Base-by-base conservation (phyloP, 2,113 vertebrate genomes). In the Elephas maximus region DNA sequence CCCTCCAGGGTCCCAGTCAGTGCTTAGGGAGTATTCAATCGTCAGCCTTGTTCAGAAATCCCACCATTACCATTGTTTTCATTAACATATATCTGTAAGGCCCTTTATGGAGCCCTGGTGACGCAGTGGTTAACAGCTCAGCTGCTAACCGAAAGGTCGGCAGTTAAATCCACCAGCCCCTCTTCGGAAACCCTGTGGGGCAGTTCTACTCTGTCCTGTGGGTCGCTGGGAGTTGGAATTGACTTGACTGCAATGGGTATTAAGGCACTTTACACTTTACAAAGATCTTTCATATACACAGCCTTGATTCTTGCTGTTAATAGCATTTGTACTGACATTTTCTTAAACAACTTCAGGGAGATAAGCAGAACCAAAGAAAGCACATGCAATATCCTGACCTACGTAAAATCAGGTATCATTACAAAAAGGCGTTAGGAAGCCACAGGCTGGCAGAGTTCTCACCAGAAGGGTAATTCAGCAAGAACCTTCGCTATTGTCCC, bases 351-450 rank as follows among this genome's bases (percentile, higher is more conserved):
- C 60, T 79, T 94, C 44, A 37, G 80, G 37, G 83, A 93, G n/a
- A 88, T 73, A 95, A 97, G 92, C 15, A 73, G n/a, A 86, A 84
- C 67, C 18, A 44, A 92, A 88, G 23, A 96, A 91, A 96, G 79
- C 44, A 11, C 18, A 87, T 82, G 30, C 7, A 92, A 91, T 88
- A 87, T 87, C 81, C 87, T 96, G 71, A 84, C 63, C 63, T 84
- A 57, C 45, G 28, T 48, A 91, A 92, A 96, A 89, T 78, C 60
- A 71, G 60, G 24, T 23, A 51, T 33, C 3, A 90, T 41, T 95
- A 37, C 44, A 76, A 69, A 71, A 91, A 91, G 6, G 79, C 57
- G 71, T 81, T 77, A 73, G 91, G 48, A 82, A 95, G 48, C 78
- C 67, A 88, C 10, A 79, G 60, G 78, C 45, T 73, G 71, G 44